These are phyloP conservation scores for Vanessa atalanta DNA, from an alignment of 1,140 invertebrate species.

Conservation along the genomic window DNA sequence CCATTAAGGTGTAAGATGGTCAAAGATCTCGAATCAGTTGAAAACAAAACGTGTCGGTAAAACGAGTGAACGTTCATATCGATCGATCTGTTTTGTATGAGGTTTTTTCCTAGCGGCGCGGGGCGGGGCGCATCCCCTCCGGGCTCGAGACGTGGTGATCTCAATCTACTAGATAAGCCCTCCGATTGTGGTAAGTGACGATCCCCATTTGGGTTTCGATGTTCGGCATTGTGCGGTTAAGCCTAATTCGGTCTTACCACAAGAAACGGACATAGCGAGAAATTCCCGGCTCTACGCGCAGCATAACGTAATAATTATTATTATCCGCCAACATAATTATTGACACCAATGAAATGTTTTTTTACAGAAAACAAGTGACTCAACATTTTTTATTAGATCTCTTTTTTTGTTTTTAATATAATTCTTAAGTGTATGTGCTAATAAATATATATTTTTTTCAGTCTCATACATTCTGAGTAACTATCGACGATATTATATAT, in stretches of 20 bases:
- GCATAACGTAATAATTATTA: not conserved
- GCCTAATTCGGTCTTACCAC: conserved; percentile 17
- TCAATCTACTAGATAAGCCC: conserved; percentile 38
- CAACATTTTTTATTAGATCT: not conserved
- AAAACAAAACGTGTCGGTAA: conserved; percentile 45
- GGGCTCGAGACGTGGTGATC: conserved; percentile 41
- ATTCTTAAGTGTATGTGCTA: not conserved
- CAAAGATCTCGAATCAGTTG: conserved; percentile 39
- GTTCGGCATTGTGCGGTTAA: not conserved
- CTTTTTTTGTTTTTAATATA: not conserved
- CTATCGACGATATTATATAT: no score
- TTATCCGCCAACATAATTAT: not conserved
- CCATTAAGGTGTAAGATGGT: conserved; percentile 4
- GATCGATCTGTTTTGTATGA: conserved; percentile 76
- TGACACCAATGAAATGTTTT: not conserved
- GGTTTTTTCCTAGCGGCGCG: conserved; percentile 66
- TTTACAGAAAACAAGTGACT: not conserved
- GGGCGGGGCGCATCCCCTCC: conserved; percentile 59
- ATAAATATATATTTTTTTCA: no score
- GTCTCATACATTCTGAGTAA: no score
- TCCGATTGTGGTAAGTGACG: conserved; percentile 44
- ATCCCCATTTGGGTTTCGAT: conserved; percentile 19
- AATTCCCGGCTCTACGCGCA: not conserved
- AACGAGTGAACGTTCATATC: conserved; percentile 65
- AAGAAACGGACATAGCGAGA: not conserved